phyloP scores from a whole-genome alignment of 2,888 invertebrate species.

The Acanthopleura granulata region DNA sequence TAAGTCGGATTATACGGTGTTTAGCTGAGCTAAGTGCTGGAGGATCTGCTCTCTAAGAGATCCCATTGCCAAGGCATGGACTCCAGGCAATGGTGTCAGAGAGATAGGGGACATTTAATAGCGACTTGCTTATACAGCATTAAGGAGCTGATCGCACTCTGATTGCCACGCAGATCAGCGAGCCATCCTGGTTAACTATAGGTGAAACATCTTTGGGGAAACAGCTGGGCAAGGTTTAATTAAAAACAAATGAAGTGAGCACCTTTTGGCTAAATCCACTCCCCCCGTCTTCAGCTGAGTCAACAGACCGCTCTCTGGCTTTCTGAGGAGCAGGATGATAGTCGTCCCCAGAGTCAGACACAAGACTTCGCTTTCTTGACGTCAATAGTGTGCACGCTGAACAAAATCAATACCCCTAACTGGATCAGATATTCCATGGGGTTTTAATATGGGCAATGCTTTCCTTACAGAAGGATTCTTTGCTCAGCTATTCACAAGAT shows the following conservation, averaged over 20 bases:
- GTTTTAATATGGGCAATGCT: conserved; percentile 5
- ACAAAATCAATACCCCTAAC: conserved; percentile 10
- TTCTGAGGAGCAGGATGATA: neutral
- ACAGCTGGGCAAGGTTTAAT: conserved; percentile 16
- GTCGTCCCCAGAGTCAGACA: neutral
- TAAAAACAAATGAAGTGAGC: conserved; percentile 17
- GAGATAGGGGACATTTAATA: neutral
- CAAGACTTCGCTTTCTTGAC: neutral
- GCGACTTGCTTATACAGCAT: neutral
- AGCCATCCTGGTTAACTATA: conserved; percentile 2
- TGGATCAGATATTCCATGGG: conserved; percentile 11
- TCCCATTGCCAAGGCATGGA: no score
- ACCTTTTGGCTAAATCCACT: neutral
- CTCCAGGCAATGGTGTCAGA: no score
- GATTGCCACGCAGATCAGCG: neutral
- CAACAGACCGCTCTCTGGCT: neutral
- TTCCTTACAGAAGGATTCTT: neutral
- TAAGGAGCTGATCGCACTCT: neutral
- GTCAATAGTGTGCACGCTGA: neutral
- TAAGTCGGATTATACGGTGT: no score
- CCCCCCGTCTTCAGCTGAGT: neutral
- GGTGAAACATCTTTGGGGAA: conserved; percentile 10
- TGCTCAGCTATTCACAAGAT: neutral
- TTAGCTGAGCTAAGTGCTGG: no score
- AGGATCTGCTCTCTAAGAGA: no score